phyloP scores from a whole-genome alignment of 1,140 invertebrate genomes.

The Agrypnia vestita region DNA sequence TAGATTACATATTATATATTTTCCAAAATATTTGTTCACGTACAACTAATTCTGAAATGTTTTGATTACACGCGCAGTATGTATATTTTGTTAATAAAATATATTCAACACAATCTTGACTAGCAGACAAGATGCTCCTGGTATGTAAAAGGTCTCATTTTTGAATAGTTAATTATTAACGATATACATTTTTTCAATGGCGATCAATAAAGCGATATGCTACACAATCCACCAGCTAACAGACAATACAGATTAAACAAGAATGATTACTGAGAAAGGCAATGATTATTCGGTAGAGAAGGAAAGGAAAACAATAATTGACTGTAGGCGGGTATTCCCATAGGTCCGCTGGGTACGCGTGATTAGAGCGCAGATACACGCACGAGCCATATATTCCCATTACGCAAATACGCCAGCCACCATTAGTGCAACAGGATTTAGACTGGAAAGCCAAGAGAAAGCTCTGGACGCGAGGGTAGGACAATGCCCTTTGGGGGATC shows the following conservation, averaged over 20 bases:
- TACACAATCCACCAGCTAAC: too few relatives aligned
- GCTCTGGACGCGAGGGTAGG: not conserved
- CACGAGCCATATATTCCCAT: slow-evolving; percentile 55
- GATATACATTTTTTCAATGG: too few relatives aligned
- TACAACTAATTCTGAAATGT: too few relatives aligned
- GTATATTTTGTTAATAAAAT: too few relatives aligned
- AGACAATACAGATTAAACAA: not conserved
- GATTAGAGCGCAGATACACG: slow-evolving; percentile 29
- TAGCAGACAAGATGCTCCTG: too few relatives aligned
- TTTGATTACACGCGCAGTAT: too few relatives aligned
- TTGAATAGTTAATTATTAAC: too few relatives aligned
- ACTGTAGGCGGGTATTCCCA: not conserved
- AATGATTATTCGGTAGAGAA: not conserved
- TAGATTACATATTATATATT: too few relatives aligned
- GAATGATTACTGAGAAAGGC: not conserved
- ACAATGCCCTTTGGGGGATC: slow-evolving; percentile 13
- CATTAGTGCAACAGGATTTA: slow-evolving; percentile 53
- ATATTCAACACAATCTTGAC: too few relatives aligned
- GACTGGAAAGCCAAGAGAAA: not conserved
- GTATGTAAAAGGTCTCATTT: too few relatives aligned
- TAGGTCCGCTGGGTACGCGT: not conserved
- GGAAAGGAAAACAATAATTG: not conserved
- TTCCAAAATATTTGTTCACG: too few relatives aligned
- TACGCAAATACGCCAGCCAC: slow-evolving; percentile 55
- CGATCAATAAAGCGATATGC: too few relatives aligned